A percentile compares a stretch with the other conserved stretches of the same genome.
Evolutionary conservation across 1,140 invertebrate genomes (phyloP).

Genomic region (Metaphire vulgaris): DNA sequence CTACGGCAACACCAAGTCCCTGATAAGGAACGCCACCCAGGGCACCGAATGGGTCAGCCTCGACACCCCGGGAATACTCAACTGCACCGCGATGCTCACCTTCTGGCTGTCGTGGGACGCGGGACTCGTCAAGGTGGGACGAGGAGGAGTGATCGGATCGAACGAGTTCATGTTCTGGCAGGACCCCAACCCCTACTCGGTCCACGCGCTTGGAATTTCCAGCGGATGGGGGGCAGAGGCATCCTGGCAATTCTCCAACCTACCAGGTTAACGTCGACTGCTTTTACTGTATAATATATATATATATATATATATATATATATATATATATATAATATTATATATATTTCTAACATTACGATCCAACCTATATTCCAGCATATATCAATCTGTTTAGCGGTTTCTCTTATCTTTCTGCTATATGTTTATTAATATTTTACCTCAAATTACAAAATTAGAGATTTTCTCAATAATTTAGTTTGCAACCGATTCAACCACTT

Average conservation of each 20-base stretch:
- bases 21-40: background rate
- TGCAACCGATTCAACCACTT: no score
- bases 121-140: background rate
- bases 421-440: background rate
- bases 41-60: background rate
- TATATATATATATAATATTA: background rate
- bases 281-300: background rate
- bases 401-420: background rate
- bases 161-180: conserved; percentile 3
- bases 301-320: background rate
- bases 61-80: conserved; percentile 11
- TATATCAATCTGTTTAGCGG: background rate
- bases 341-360: no score
- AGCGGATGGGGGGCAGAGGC: background rate
- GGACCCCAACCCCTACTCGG: background rate
- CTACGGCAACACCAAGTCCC: background rate
- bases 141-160: background rate
- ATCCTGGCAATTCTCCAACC: background rate
- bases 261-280: background rate
- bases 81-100: background rate
- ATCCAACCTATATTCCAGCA: no score
- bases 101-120: background rate
- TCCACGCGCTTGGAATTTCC: background rate
- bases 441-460: no score
- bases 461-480: no score